Conservation (phyloP, 2,797 vertebrate species). For the Leptatherina wallacei region DNA sequence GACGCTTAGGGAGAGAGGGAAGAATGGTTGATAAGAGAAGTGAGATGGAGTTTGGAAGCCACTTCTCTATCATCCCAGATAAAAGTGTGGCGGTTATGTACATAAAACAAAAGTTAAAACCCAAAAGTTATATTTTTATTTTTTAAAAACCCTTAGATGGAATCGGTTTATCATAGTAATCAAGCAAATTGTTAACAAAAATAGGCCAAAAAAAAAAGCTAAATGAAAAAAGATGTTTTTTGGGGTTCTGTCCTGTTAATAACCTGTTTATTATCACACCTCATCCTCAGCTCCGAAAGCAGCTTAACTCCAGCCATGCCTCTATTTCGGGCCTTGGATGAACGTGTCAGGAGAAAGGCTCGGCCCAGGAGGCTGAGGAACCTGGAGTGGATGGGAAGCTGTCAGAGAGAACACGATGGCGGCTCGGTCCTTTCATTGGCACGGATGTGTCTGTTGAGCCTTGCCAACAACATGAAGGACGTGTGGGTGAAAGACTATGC, state of each 20-base stretch:
- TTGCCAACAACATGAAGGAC: constrained; percentile 86
- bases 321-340: constrained; percentile 59
- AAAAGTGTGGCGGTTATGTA: not conserved
- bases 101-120: not conserved
- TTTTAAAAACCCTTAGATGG: no score
- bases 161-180: not conserved
- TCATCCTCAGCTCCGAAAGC: not conserved
- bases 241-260: not conserved
- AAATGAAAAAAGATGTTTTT: not conserved
- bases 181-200: not conserved
- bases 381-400: not conserved
- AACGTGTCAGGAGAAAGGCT: constrained; percentile 6
- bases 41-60: no score
- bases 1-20: no score
- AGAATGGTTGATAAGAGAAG: no score
- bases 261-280: not conserved
- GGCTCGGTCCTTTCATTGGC: constrained; percentile 57
- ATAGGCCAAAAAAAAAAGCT: not conserved
- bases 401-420: constrained; percentile 36
- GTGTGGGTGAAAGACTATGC: constrained; percentile 88
- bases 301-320: constrained; percentile 63
- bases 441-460: constrained; percentile 81
- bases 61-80: not conserved
- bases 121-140: no score
- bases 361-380: constrained; percentile 15